Evolutionary conservation across 1,140 invertebrate species (phyloP).

Genomic region (Microplitis demolitor): DNA sequence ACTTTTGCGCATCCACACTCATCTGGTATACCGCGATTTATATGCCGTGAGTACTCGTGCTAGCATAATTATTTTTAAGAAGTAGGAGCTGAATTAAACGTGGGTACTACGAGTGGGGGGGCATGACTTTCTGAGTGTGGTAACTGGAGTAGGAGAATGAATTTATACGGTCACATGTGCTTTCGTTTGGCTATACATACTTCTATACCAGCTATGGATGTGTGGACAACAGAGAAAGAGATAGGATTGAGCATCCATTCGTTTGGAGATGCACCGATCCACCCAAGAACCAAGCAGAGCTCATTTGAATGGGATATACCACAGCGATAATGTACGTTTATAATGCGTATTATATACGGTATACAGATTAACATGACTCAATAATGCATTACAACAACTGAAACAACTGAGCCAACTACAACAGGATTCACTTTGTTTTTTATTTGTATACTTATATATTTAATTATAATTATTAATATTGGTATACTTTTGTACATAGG

Average conservation of each 20-base stretch:
- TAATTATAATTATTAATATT: too few relatives aligned
- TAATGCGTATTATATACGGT: slow-evolving; percentile 12
- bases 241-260: background rate
- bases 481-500: too few relatives aligned
- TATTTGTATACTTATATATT: too few relatives aligned
- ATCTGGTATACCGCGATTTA: too few relatives aligned
- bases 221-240: background rate
- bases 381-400: background rate
- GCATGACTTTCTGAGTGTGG: background rate
- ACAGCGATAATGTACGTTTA: slow-evolving; percentile 19
- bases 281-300: background rate
- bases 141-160: background rate
- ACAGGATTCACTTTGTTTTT: background rate
- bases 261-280: background rate
- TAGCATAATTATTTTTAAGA: too few relatives aligned
- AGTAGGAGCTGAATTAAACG: too few relatives aligned
- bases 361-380: slow-evolving; percentile 20
- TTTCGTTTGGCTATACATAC: background rate
- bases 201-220: background rate
- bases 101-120: background rate
- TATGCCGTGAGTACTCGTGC: too few relatives aligned
- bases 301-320: slow-evolving; percentile 23
- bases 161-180: background rate
- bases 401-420: background rate
- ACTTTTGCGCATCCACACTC: too few relatives aligned